Evolutionary conservation across 2,797 vertebrate species (phyloP).

Genomic region (Echeneis naucrates): DNA sequence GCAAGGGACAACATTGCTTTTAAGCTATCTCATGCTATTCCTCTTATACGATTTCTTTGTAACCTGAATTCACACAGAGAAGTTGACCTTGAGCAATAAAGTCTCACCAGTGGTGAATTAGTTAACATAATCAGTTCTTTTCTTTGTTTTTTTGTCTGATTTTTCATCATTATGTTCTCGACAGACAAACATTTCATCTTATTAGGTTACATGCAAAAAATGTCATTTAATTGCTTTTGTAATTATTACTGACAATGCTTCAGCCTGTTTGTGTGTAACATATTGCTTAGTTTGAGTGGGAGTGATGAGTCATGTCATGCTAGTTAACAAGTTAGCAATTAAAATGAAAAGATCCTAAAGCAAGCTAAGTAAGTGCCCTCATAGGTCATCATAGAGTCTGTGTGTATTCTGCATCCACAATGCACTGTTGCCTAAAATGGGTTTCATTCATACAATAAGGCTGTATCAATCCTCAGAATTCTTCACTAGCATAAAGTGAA

Average conservation of each 20-base stretch:
- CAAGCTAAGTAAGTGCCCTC: background rate
- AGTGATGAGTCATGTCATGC: slow-evolving; percentile 9
- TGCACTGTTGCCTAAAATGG: background rate
- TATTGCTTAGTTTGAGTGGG: slow-evolving; percentile 9
- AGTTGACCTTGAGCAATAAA: background rate
- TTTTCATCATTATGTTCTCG: slow-evolving; percentile 1
- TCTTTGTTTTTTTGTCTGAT: slow-evolving; percentile 1
- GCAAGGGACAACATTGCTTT: background rate
- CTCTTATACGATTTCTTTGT: background rate
- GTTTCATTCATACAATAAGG: background rate
- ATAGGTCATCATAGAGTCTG: background rate
- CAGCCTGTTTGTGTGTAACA: background rate
- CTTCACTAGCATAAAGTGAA: slow-evolving; percentile 1
- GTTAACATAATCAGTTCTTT: background rate
- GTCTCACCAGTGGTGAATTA: background rate
- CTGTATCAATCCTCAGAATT: background rate
- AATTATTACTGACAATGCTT: background rate
- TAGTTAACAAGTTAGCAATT: slow-evolving; percentile 5
- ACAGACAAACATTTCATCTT: background rate
- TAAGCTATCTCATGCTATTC: background rate
- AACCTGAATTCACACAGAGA: background rate
- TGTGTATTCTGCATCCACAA: background rate
- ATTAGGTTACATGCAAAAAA: background rate
- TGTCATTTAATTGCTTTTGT: background rate
- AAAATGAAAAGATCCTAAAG: background rate